Evolutionary conservation across 2,888 invertebrate species (phyloP), one percentile per base, ranked within the genome.

Genomic region (Trichopoda pennipes): DNA sequence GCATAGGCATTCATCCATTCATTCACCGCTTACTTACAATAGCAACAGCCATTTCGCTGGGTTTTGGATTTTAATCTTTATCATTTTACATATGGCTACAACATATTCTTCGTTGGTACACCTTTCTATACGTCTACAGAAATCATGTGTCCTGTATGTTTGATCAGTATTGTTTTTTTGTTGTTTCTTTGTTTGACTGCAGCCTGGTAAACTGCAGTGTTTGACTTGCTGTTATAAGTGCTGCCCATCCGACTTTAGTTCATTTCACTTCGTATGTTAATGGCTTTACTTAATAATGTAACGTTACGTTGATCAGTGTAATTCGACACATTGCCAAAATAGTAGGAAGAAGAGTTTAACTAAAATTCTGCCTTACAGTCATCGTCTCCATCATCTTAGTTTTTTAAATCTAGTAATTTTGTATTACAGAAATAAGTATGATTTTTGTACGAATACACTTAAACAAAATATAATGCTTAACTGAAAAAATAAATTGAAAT

Each of bases 301-400:
- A 84, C 84, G 84, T 85, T 81, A 84, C 75, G 78, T 77, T 84
- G 85, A 85, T 85, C 85, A 79, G 79, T 85, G 85, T 85, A 85
- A 85, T 84, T 83, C 84, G 84, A 85, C 85, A 85, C 85, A 85
- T 85, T 85, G 69, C 64, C 60, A 61, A 80, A 80, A 73, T 74
- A 70, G 53, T 53, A 69, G 35, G 53, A 69, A 69, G 53, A 21
- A 55, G 69, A 53, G 55, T 56, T 38, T 17, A 70, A 23, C 23
- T 63, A 10, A 61, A 44, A 16, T 42, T 38, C 53, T 61, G 47
- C 69, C 55, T 23, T 12, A 32, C 56, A 73, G 73, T 81, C 77
- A 74, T 77, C 58, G 76, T 55, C 74, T 72, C 68, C 73, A 68
- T 66, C 73, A 76, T 75, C 61, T 51, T 28, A 63, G 63, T 63